These are phyloP conservation scores for Gymnoscopelus braueri DNA, from an alignment of 2,797 vertebrate species.

Conservation along the genomic window DNA sequence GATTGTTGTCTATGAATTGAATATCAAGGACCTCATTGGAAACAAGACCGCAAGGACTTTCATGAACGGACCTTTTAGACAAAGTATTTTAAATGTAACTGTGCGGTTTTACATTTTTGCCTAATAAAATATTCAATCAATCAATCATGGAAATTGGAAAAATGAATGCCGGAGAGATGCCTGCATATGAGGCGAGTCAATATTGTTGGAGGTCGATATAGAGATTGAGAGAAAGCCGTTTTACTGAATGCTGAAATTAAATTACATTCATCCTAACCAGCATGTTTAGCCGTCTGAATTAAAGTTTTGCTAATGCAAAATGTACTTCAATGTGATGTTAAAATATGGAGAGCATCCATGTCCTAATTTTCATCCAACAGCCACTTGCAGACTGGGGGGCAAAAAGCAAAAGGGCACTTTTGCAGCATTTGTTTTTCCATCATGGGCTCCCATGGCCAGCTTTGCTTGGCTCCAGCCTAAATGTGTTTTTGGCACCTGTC, in stretches of 20 bases:
- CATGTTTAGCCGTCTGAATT: too few relatives aligned
- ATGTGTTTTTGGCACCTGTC: slow-evolving; percentile 65
- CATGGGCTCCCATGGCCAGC: slow-evolving; percentile 46
- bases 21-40: too few relatives aligned
- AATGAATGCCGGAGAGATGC: background rate
- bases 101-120: too few relatives aligned
- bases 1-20: too few relatives aligned
- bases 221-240: background rate
- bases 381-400: slow-evolving; percentile 5
- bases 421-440: slow-evolving; percentile 43
- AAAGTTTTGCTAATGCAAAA: too few relatives aligned
- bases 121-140: too few relatives aligned
- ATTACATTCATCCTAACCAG: too few relatives aligned
- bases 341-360: slow-evolving; percentile 8
- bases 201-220: background rate
- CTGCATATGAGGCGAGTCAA: background rate
- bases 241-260: background rate
- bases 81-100: too few relatives aligned
- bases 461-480: slow-evolving; percentile 53
- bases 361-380: slow-evolving; percentile 7
- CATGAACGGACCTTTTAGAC: too few relatives aligned
- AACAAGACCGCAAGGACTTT: too few relatives aligned
- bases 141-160: background rate
- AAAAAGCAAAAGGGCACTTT: background rate
- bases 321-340: too few relatives aligned